phyloP scores from a whole-genome alignment of 2,888 invertebrate species.

The Dryobota labecula region DNA sequence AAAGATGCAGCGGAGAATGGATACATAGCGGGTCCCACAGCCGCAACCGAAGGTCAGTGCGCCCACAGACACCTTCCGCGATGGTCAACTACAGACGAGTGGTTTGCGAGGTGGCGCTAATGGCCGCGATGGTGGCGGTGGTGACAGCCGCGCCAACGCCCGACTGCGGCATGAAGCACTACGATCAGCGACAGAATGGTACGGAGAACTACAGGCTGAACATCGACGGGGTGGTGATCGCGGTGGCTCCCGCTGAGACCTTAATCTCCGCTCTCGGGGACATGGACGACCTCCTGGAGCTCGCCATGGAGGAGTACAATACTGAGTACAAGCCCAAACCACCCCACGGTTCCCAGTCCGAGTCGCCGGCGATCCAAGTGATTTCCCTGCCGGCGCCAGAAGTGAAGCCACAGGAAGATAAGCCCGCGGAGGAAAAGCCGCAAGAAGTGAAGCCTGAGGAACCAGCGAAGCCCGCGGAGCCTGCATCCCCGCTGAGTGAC shows the following conservation, averaged over 20 bases:
- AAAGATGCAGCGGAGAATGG: slow-evolving; percentile 87
- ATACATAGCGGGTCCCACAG: slow-evolving; percentile 83
- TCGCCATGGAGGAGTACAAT: slow-evolving; percentile 74
- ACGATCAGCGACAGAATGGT: slow-evolving; percentile 95
- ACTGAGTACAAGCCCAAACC: slow-evolving; percentile 70
- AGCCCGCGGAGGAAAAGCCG: slow-evolving; percentile 60
- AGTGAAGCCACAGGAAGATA: slow-evolving; percentile 53
- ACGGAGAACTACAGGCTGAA: slow-evolving; percentile 93
- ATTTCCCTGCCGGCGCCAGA: slow-evolving; percentile 47
- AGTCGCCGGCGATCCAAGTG: slow-evolving; percentile 36
- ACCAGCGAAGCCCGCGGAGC: slow-evolving; percentile 64
- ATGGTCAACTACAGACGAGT: slow-evolving; percentile 89
- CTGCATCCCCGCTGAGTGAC: slow-evolving; percentile 75
- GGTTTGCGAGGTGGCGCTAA: slow-evolving; percentile 81
- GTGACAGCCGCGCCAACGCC: slow-evolving; percentile 74
- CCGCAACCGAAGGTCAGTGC: slow-evolving; percentile 80
- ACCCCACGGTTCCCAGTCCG: slow-evolving; percentile 52
- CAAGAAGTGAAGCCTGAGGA: slow-evolving; percentile 58
- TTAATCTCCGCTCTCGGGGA: slow-evolving; percentile 90
- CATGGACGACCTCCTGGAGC: slow-evolving; percentile 83
- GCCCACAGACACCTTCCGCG: slow-evolving; percentile 77
- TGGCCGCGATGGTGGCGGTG: slow-evolving; percentile 68
- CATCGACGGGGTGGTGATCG: slow-evolving; percentile 92
- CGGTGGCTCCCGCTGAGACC: slow-evolving; percentile 92
- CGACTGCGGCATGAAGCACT: slow-evolving; percentile 73